Evolutionary conservation across 2,888 invertebrate species (phyloP).

Genomic region (Drosophila neonasuta): DNA sequence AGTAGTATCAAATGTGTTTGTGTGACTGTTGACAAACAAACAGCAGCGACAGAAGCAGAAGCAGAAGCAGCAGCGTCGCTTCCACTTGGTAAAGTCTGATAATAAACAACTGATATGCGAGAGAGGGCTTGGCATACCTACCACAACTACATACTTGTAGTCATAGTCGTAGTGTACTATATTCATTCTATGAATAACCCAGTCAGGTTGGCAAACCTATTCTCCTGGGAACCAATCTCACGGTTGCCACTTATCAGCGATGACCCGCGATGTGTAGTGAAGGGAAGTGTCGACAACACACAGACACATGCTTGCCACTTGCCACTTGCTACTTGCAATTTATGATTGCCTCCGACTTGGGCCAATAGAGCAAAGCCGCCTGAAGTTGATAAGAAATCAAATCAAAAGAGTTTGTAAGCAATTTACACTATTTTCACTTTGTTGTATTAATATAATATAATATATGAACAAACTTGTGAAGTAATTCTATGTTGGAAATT

Average conservation of each 20-base stretch:
- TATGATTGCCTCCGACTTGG: slow-evolving; percentile 19
- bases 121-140: slow-evolving; percentile 22
- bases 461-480: no score
- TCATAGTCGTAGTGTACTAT: not conserved
- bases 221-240: slow-evolving; percentile 17
- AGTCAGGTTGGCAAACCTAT: slow-evolving; percentile 9
- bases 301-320: slow-evolving; percentile 6
- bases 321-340: slow-evolving; percentile 25
- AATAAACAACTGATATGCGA: slow-evolving; percentile 62
- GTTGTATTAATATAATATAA: no score
- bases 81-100: slow-evolving; percentile 53
- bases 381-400: slow-evolving; percentile 3
- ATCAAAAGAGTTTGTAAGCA: not conserved
- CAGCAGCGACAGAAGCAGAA: slow-evolving; percentile 16
- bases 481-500: no score
- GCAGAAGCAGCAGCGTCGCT: slow-evolving; percentile 29
- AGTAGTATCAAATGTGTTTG: slow-evolving; percentile 5
- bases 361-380: slow-evolving; percentile 10
- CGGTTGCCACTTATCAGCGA: slow-evolving; percentile 60
- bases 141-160: not conserved
- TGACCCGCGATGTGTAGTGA: slow-evolving; percentile 52
- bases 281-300: slow-evolving; percentile 37
- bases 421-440: not conserved
- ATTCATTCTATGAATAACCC: slow-evolving; percentile 39
- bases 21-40: slow-evolving; percentile 45